Evolutionary conservation across 2,113 vertebrate genomes (phyloP), one percentile per base, ranked within the genome.

Genomic region (Abramis brama): DNA sequence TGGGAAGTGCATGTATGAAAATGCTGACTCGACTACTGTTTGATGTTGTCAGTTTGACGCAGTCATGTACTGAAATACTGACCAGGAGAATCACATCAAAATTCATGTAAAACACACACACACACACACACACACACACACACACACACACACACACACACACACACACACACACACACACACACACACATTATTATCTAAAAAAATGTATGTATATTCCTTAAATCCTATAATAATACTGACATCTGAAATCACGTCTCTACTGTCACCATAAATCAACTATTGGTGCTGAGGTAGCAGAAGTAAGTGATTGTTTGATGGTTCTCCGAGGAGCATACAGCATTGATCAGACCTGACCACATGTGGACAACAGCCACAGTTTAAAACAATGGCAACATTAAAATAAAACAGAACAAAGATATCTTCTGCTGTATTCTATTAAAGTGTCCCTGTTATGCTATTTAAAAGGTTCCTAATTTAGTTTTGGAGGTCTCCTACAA

Each of bases 301-400:
- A 73, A 73, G 21, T 45, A 43, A 43, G 33, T 43, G 21, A 73
- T 73, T 73, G 70, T 77, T 17, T 23, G 75, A 77, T 77, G 25
- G 50, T 23, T 77, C 45, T 23, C 12, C 2, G 8, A 64, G 68
- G 27, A 43, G 62, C 62, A 33, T 23, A 55, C 74, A 76, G 71
- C 50, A 77, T 70, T 79, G 84, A 64, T 70, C 45, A 21, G 39
- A 75, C 79, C 59, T 43, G 25, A 64, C 71, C 79, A 82, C 71
- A 86, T 52, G 21, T 77, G 59, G 45, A 64, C 13, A 25, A 66
- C 11, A 52, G 55, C 9, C 78, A 45, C 52, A 25, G 59, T 62
- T 7, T 33, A n/a, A 75, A 39, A 86, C 11, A 52, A 79, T 45
- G 9, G 13, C 4, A 70, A 17, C 45, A 82, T 57, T 50, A 13